Evolutionary conservation across 2,797 vertebrate genomes (phyloP).

Genomic region (Hippoglossus hippoglossus): DNA sequence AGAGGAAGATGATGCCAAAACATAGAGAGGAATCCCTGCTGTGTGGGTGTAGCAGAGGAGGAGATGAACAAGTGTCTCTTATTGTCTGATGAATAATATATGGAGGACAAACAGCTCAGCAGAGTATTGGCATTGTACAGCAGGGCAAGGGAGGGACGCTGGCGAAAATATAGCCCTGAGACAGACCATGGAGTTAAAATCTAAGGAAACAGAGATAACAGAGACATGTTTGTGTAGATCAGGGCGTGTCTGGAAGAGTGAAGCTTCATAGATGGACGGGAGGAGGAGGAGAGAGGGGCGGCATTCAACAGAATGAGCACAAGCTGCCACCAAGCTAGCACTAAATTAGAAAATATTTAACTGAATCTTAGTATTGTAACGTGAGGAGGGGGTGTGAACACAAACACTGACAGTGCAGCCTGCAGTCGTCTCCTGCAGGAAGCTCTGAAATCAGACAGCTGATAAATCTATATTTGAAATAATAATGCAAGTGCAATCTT

Average conservation of each 20-base stretch:
- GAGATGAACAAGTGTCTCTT: conserved; percentile 68
- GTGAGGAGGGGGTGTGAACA: background rate
- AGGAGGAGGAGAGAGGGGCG: background rate
- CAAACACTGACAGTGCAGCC: background rate
- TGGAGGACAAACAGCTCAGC: conserved; percentile 71
- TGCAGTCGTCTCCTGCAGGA: background rate
- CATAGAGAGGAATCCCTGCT: conserved; percentile 47
- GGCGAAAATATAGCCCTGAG: conserved; percentile 48
- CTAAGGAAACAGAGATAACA: conserved; percentile 15
- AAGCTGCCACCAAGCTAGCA: conserved; percentile 22
- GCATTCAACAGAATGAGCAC: conserved; percentile 8
- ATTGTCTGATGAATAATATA: conserved; percentile 77
- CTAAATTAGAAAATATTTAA: conserved; percentile 9
- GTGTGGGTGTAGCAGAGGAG: conserved; percentile 55
- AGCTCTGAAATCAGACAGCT: background rate
- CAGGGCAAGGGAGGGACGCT: conserved; percentile 21
- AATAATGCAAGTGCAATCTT: background rate
- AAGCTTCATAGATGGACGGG: background rate
- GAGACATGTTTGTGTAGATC: conserved; percentile 8
- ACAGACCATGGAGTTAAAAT: conserved; percentile 35
- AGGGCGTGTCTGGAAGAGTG: conserved; percentile 17
- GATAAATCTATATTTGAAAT: conserved; percentile 3
- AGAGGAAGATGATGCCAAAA: conserved; percentile 54
- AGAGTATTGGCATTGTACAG: conserved; percentile 59
- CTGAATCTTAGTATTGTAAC: background rate